Base-by-base conservation (phyloP, 2,113 vertebrate species). In the Chascanopsetta lugubris region DNA sequence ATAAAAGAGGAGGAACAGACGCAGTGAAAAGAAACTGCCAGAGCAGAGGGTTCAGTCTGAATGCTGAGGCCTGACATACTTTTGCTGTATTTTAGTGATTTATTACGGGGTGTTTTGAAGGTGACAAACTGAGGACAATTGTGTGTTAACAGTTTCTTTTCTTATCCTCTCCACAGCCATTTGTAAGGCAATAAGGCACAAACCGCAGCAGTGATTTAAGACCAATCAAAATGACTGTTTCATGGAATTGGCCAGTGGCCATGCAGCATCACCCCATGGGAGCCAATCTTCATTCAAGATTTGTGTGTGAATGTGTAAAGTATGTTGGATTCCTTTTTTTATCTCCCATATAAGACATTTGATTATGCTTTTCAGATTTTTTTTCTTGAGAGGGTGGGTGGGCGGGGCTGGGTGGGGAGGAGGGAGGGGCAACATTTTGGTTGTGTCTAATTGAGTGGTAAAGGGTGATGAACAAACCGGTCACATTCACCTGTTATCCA, bases 181-280 rank as follows among this genome's bases (percentile, higher is more conserved):
- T 81, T 78, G 50, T 80, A 72, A 79, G 78, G 83, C 76, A 89
- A 85, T 86, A 82, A 85, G 80, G 79, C 84, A 90, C 84, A 88
- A 89, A 82, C 71, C 61, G 61, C 72, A 72, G 69, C 58, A 64
- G 74, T 83, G 77, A 79, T 83, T 76, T 82, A 87, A 75, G 65
- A 76, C 49, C 38, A 59, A 74, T 83, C 69, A 82, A 79, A 86
- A 86, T 77, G 60, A 87, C 84, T 72, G 78, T 80, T 84, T 83
- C 43, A 38, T 72, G 56, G 61, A 75, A 74, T 83, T 82, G 76
- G 80, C 72, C 60, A 51, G 45, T 68, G 42, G 55, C 55, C 79
- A n/a, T n/a, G n/a, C 13, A 77, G 50, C 70, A 62, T 72, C 36
- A 43, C 75, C 65, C 77, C 61, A 62, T 30, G 17, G 74, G 73